phyloP scores from a whole-genome alignment of 2,797 vertebrate genomes.

The Argentina silus region DNA sequence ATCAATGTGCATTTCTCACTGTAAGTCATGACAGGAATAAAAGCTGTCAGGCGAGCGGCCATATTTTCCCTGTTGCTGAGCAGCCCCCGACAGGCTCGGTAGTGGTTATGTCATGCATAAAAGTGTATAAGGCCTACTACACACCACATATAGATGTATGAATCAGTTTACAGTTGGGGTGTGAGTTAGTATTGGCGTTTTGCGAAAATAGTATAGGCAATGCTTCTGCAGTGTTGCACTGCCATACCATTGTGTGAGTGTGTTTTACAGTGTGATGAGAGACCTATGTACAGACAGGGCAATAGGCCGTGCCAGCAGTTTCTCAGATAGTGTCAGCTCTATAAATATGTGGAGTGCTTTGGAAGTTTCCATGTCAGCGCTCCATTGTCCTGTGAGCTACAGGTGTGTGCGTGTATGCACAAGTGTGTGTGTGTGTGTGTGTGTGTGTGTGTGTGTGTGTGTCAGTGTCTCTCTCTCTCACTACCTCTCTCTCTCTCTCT shows the following conservation, averaged over 20 bases:
- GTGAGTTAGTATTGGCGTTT: too few species aligned
- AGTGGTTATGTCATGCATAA: too few species aligned
- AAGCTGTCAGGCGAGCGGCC: not conserved
- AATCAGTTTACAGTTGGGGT: not conserved
- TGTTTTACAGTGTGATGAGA: constrained; percentile 47
- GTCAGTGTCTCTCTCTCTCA: not conserved
- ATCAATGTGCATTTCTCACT: constrained; percentile 29
- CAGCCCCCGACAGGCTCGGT: not conserved
- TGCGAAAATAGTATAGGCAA: too few species aligned
- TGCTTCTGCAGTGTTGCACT: too few species aligned
- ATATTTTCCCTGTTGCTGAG: not conserved
- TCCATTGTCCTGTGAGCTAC: constrained; percentile 51
- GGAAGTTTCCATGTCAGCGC: constrained; percentile 72
- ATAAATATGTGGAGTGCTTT: constrained; percentile 71
- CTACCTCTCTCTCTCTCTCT: too few species aligned
- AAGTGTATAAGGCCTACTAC: not conserved
- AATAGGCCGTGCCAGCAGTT: constrained; percentile 46
- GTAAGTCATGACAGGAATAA: constrained; percentile 22
- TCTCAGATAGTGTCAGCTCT: constrained; percentile 72
- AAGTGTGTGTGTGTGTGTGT: not conserved
- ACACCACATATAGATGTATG: not conserved
- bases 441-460: not conserved
- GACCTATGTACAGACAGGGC: constrained; percentile 19
- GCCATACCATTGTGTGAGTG: constrained; percentile 11
- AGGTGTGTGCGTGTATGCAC: constrained; percentile 12